Base-by-base conservation (phyloP, 2,888 invertebrate species). In the Liopterus haemorrhoidalis region DNA sequence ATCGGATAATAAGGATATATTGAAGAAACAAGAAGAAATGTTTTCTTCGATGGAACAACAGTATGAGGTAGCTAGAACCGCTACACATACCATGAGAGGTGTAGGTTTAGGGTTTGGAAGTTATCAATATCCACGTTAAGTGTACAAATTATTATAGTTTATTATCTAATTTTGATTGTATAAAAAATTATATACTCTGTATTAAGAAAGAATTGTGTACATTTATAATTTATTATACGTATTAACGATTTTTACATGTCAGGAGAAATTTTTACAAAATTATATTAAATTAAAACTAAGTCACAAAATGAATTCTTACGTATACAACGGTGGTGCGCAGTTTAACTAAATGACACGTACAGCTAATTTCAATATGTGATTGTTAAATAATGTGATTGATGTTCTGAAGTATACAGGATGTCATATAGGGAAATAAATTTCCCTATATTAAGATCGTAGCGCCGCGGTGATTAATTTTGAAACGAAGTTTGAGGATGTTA, bases 21-120 rank as follows among this genome's bases (percentile, higher is more conserved):
- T 81, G 27, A 81, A 79, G 58, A 81, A 81, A 56, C 82, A 82
- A 57, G 84, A 90, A 59, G 91, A 93, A 63, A 79, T 95, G 74
- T 95, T 96, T 68, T 80, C 79, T 53, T 85, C 86, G 37, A 87
- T 97, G 82, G 95, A 97, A 62, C 87, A 89, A 54, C 95, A 97
- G 66, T 97, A 97, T 63, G 93, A 95, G 67, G 90, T 92, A 40
- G 96, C 96, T 0, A 75, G 96, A 22, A 88, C 93, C 52, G 87
- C 92, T 14, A 97, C 96, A 0, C 96, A 96, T 70, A 94, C 95
- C 6, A 94, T 95, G 78, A 75, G 95, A 2, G 89, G 89, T 1
- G 84, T 89, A 1, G 89, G 89, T 0, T 71, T 89, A 21, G 89
- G 89, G 38, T 89, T 89, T 68, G 70, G 72, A 50, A 73, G 72